Conservation (phyloP, 2,797 vertebrate genomes). For the Alexandromys oeconomus region DNA sequence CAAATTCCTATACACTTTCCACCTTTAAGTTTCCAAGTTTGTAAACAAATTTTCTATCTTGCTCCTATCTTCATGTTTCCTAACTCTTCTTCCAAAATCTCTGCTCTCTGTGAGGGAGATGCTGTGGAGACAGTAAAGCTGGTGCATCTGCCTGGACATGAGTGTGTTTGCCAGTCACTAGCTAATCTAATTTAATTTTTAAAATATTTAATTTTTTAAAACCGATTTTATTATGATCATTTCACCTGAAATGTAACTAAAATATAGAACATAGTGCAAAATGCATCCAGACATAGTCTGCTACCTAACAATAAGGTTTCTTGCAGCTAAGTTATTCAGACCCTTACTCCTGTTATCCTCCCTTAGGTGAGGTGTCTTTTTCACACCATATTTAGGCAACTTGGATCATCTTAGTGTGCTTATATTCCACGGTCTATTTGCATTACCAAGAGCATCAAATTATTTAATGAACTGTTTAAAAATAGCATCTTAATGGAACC, state of each 20-base stretch:
- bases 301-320: background rate
- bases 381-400: background rate
- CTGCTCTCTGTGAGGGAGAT: background rate
- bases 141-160: constrained; percentile 55
- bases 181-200: constrained; percentile 57
- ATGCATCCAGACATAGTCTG: background rate
- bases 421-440: background rate
- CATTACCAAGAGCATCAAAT: constrained; percentile 24
- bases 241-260: constrained; percentile 43
- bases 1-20: constrained; percentile 41
- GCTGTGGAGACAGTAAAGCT: constrained; percentile 20
- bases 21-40: constrained; percentile 15
- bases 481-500: constrained; percentile 30
- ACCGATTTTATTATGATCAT: background rate
- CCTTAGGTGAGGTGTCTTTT: background rate
- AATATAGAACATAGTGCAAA: background rate
- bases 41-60: constrained; percentile 24
- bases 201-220: constrained; percentile 51
- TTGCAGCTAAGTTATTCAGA: background rate
- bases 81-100: background rate
- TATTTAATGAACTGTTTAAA: constrained; percentile 48
- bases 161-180: constrained; percentile 53
- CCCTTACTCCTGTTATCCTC: background rate
- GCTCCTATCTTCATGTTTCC: constrained; percentile 33
- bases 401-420: background rate